Evolutionary conservation across 2,113 vertebrate species (phyloP).

Genomic region (Regulus satrapa): DNA sequence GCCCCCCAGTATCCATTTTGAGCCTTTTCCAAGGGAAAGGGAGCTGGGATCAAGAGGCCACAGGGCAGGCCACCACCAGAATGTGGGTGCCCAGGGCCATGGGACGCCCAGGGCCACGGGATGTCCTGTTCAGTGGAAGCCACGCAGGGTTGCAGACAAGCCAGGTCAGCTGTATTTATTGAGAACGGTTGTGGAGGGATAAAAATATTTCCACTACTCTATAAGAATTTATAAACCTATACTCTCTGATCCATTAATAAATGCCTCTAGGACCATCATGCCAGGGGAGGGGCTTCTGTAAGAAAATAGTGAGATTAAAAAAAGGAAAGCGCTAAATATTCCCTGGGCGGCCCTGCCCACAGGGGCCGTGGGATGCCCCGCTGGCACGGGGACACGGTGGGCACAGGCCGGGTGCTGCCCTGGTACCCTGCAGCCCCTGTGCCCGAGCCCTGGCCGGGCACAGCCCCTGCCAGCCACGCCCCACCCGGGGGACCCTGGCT

Average conservation of each 20-base stretch:
- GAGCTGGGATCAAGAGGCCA: not conserved
- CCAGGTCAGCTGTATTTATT: slow-evolving; percentile 51
- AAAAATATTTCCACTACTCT: slow-evolving; percentile 66
- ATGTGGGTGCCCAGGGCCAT: rapidly evolving
- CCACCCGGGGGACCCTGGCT: rapidly evolving
- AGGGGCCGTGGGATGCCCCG: rapidly evolving
- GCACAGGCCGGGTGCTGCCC: rapidly evolving
- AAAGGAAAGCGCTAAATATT: not conserved
- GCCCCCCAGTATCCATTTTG: rapidly evolving
- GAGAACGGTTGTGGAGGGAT: slow-evolving; percentile 44
- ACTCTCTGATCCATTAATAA: slow-evolving; percentile 23
- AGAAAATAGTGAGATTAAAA: slow-evolving; percentile 64
- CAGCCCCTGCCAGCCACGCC: not conserved
- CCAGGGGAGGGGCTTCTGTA: slow-evolving; percentile 13
- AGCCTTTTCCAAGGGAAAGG: not conserved
- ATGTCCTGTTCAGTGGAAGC: rapidly evolving
- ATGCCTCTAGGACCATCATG: not conserved
- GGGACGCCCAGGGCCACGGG: rapidly evolving
- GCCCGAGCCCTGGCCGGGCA: rapidly evolving
- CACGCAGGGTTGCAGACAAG: not conserved
- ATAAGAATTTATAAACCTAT: slow-evolving; percentile 56
- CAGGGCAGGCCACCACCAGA: not conserved
- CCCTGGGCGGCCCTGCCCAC: not conserved
- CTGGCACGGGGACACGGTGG: rapidly evolving
- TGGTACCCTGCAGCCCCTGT: not conserved